Conservation (phyloP, 35 echinoderm and acorn worm species). For the Ophioderma brevispina region DNA sequence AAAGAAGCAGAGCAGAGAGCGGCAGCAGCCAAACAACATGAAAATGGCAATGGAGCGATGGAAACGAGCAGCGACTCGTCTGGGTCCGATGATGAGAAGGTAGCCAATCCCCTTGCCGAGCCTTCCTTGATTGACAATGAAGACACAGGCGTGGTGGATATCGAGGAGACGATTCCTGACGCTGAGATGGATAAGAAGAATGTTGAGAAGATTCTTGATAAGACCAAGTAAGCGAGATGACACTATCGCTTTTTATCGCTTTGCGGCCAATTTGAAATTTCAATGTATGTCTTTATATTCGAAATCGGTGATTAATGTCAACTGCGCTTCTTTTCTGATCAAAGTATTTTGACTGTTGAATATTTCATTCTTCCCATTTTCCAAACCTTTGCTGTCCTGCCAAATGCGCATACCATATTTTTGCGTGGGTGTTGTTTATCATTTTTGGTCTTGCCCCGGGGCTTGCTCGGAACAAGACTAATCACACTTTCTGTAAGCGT, state of each 20-base stretch:
- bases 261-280: not conserved
- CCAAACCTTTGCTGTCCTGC: no score
- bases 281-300: no score
- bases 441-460: no score
- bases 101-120: constrained; percentile 55
- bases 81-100: constrained; percentile 1
- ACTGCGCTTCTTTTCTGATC: no score
- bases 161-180: constrained; percentile 86
- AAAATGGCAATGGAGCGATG: not conserved
- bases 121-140: constrained; percentile 31
- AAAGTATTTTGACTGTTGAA: no score
- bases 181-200: constrained; percentile 67
- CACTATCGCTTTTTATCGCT: not conserved
- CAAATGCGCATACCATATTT: no score
- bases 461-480: no score
- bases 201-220: constrained; percentile 78
- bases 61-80: not conserved
- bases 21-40: constrained; percentile 20
- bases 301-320: no score
- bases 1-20: constrained; percentile 27
- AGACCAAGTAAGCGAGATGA: constrained; percentile 72
- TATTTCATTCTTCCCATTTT: no score
- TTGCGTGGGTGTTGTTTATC: no score
- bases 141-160: constrained; percentile 33
- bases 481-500: no score